These are phyloP conservation scores for Zele albiditarsus DNA, from an alignment of 2,888 invertebrate genomes.

Conservation along the genomic window DNA sequence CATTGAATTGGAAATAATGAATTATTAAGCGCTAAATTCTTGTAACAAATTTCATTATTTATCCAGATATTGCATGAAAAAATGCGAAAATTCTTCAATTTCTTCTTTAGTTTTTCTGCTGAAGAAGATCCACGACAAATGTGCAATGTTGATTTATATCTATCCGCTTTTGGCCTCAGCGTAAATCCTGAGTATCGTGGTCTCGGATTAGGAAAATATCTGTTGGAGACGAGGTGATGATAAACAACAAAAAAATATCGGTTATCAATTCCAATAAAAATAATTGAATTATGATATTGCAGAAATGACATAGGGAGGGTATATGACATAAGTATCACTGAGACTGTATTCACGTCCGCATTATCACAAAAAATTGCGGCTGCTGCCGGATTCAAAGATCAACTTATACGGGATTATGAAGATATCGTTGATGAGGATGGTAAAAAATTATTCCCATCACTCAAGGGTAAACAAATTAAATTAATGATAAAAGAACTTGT, in stretches of 20 bases:
- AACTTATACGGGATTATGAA: conserved; percentile 8
- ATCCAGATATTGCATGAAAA: neutral
- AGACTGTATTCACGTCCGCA: conserved; percentile 58
- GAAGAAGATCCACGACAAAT: conserved; percentile 45
- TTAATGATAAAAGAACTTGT: conserved; percentile 43
- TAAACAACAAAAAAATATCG: neutral
- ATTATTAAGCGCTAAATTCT: neutral
- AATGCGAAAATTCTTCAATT: conserved; percentile 42
- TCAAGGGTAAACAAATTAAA: conserved; percentile 36
- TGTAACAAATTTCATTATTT: too few relatives aligned
- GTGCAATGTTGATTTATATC: conserved; percentile 61
- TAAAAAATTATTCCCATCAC: conserved; percentile 23
- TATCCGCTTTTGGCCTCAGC: conserved; percentile 66
- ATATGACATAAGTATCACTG: conserved; percentile 56
- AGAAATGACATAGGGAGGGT: conserved; percentile 57
- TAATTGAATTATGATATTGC: conserved; percentile 18
- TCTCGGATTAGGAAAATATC: conserved; percentile 61
- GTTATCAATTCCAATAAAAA: neutral
- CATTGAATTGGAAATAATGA: neutral
- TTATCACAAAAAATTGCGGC: conserved; percentile 58
- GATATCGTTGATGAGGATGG: conserved; percentile 28
- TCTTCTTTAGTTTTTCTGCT: conserved; percentile 37
- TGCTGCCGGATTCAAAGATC: conserved; percentile 55
- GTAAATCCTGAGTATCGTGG: conserved; percentile 66
- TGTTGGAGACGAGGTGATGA: conserved; percentile 60